Conservation (phyloP, 2,888 invertebrate species). For the Caenorhabditis sp. region DNA sequence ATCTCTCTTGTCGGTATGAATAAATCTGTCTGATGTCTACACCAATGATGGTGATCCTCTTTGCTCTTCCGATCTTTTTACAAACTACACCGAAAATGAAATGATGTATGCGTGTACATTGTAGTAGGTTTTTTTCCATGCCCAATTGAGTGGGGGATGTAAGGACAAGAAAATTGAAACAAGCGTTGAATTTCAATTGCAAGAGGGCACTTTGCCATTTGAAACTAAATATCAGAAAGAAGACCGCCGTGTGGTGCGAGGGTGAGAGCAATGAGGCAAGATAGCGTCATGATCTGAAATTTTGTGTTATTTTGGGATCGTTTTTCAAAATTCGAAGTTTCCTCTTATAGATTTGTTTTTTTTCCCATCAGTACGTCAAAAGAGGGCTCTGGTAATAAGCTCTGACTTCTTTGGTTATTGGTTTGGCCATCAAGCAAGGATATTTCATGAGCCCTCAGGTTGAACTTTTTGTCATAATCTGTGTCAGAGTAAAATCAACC, state of each 20-base stretch:
- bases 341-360: too few relatives aligned
- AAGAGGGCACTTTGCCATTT: slow-evolving; percentile 51
- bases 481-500: too few relatives aligned
- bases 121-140: slow-evolving; percentile 7
- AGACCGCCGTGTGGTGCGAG: slow-evolving; percentile 16
- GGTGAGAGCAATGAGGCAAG: slow-evolving; percentile 15
- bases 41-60: neutral
- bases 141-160: neutral
- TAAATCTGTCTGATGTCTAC: neutral
- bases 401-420: too few relatives aligned
- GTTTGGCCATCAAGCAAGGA: too few relatives aligned
- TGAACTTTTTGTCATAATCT: too few relatives aligned
- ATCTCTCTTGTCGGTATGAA: neutral
- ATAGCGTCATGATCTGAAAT: slow-evolving; percentile 33
- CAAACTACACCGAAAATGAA: neutral
- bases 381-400: too few relatives aligned
- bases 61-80: slow-evolving; percentile 1
- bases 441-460: too few relatives aligned
- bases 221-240: slow-evolving; percentile 53
- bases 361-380: too few relatives aligned
- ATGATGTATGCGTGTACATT: slow-evolving; percentile 41
- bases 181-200: slow-evolving; percentile 60
- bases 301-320: neutral
- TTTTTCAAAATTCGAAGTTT: too few relatives aligned
- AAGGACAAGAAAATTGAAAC: slow-evolving; percentile 34